phyloP scores from a whole-genome alignment of 2,888 invertebrate species.

The Platycnemis pennipes region DNA sequence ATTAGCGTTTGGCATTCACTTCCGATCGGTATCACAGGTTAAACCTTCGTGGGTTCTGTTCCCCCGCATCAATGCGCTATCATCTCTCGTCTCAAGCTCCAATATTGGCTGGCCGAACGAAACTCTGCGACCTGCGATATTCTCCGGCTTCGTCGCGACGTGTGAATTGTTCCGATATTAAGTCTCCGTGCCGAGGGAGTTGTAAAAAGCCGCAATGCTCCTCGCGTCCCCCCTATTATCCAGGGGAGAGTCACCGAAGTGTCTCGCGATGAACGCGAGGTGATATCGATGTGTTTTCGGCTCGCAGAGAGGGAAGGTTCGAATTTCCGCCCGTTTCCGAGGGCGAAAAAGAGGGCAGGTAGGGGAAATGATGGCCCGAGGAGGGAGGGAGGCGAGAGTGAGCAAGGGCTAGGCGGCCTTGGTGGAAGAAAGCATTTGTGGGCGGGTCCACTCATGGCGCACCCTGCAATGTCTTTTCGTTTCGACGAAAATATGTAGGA shows the following conservation, averaged over 20 bases:
- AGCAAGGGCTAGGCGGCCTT: slow-evolving; percentile 22
- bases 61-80: too few species aligned
- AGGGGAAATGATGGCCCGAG: neutral
- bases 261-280: neutral
- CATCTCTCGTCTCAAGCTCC: too few species aligned
- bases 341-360: neutral
- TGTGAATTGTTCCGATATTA: neutral
- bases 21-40: too few species aligned
- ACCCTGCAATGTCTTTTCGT: slow-evolving; percentile 60
- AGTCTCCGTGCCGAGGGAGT: neutral
- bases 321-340: neutral
- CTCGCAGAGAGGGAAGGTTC: neutral
- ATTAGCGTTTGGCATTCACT: too few species aligned
- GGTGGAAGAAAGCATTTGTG: slow-evolving; percentile 42
- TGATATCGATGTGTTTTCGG: neutral
- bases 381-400: neutral
- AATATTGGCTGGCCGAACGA: too few species aligned
- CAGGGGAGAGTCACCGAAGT: neutral
- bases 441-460: slow-evolving; percentile 30
- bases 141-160: neutral
- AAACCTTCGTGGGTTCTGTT: too few species aligned
- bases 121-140: neutral
- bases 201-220: neutral
- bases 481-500: slow-evolving; percentile 36
- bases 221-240: neutral